Evolutionary conservation across 2,888 invertebrate species (phyloP).

Genomic region (Oscheius sp.): DNA sequence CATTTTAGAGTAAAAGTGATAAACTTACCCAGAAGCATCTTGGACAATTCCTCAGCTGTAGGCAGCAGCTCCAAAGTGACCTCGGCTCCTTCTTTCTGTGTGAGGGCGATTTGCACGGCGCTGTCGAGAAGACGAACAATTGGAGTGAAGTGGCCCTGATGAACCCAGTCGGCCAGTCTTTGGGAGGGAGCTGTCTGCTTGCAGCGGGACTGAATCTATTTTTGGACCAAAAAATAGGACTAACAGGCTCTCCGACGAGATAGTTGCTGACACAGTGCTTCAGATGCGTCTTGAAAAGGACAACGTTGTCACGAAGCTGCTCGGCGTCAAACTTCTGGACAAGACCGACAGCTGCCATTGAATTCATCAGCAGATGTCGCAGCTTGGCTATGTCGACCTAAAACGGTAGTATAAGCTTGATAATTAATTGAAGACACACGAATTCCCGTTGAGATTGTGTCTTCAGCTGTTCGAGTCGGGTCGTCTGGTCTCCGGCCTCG

Average conservation of each 20-base stretch:
- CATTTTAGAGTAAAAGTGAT: too few relatives aligned
- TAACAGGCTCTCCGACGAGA: background rate
- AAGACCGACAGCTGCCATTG: slow-evolving; percentile 12
- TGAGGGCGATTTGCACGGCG: slow-evolving; percentile 13
- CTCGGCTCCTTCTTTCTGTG: slow-evolving; percentile 13
- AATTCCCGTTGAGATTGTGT: slow-evolving; percentile 21
- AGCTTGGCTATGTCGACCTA: slow-evolving; percentile 24
- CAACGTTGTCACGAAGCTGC: slow-evolving; percentile 3
- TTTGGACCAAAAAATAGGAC: background rate
- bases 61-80: slow-evolving; percentile 1
- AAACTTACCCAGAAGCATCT: background rate
- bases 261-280: slow-evolving; percentile 12
- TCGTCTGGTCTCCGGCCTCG: background rate
- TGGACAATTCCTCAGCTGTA: background rate
- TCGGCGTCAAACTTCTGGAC: slow-evolving; percentile 3
- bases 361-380: slow-evolving; percentile 11
- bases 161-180: slow-evolving; percentile 17
- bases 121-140: slow-evolving; percentile 10
- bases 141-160: background rate
- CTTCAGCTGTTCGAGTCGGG: slow-evolving; percentile 2
- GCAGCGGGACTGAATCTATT: slow-evolving; percentile 12
- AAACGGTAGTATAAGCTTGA: background rate
- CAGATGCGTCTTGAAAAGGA: slow-evolving; percentile 7
- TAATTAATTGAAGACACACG: background rate
- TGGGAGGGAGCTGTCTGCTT: slow-evolving; percentile 15